Conservation (phyloP, 2,888 invertebrate genomes). For the Agonopterix alstromeriana region DNA sequence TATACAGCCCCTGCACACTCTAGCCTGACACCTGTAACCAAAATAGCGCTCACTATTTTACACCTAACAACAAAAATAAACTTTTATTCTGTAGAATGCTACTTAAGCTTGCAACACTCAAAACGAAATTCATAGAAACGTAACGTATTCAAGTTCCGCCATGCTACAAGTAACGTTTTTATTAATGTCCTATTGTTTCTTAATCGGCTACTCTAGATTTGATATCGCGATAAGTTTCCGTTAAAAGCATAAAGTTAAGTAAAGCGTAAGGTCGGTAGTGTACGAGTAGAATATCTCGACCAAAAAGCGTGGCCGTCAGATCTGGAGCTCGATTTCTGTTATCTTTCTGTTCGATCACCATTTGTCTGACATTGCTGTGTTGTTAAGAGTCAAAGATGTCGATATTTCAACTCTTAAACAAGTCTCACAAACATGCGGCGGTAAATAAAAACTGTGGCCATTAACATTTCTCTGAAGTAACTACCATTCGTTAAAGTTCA, state of each 20-base stretch:
- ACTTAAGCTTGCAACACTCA: conserved; percentile 8
- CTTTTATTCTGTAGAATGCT: not conserved
- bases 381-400: conserved; percentile 35
- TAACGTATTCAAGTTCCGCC: conserved; percentile 57
- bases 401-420: conserved; percentile 50
- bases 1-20: conserved; percentile 33
- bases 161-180: conserved; percentile 44
- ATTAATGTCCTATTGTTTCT: conserved; percentile 71
- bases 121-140: conserved; percentile 37
- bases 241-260: conserved; percentile 60
- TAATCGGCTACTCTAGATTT: conserved; percentile 60
- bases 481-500: conserved; percentile 10
- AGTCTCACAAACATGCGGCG: conserved; percentile 29
- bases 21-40: conserved; percentile 35
- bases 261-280: conserved; percentile 40
- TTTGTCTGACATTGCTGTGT: conserved; percentile 44
- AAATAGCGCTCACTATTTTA: conserved; percentile 17
- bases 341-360: conserved; percentile 55
- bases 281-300: conserved; percentile 46
- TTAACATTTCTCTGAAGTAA: conserved; percentile 30
- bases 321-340: conserved; percentile 46
- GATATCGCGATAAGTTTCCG: conserved; percentile 61
- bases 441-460: conserved; percentile 34
- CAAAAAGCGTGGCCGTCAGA: conserved; percentile 52
- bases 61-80: conserved; percentile 9